A percentile compares a stretch with the other conserved stretches of the same genome.
phyloP scores from a whole-genome alignment of 2,113 vertebrate species.

The Pelvicachromis taeniatus region DNA sequence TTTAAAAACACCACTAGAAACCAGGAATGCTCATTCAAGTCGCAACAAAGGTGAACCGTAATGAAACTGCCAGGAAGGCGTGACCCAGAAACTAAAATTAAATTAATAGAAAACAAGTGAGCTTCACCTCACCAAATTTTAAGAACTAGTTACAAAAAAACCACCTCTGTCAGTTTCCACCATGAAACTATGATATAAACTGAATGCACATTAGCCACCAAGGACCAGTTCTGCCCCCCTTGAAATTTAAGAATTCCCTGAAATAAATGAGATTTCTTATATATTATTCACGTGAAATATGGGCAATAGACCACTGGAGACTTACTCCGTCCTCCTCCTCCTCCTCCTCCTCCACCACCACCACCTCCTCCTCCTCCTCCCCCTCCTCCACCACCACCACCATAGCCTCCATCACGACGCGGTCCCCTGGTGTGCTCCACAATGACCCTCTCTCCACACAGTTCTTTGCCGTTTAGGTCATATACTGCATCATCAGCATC shows the following conservation, averaged over 20 bases:
- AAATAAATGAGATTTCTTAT: constrained; percentile 16
- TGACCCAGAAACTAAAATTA: background rate
- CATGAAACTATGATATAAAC: background rate
- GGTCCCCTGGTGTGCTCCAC: constrained; percentile 78
- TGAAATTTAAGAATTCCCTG: constrained; percentile 2
- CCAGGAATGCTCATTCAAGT: background rate
- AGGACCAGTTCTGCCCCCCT: constrained; percentile 33
- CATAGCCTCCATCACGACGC: constrained; percentile 85
- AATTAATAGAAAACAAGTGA: background rate
- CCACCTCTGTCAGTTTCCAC: background rate
- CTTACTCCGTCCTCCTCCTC: constrained; percentile 87
- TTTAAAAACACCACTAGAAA: background rate
- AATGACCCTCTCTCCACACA: constrained; percentile 88
- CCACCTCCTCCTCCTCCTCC: constrained; percentile 37
- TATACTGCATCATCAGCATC: constrained; percentile 96
- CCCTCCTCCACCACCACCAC: constrained; percentile 44
- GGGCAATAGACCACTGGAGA: background rate
- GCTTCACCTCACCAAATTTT: background rate
- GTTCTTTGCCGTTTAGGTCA: constrained; percentile 94
- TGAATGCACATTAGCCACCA: constrained; percentile 65
- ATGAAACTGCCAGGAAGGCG: background rate
- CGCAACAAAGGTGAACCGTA: background rate
- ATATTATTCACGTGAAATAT: background rate
- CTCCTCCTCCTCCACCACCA: background rate
- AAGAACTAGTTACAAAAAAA: background rate